A percentile compares a stretch with the other conserved stretches of the same genome.
Evolutionary conservation across 2,113 vertebrate species (phyloP).

Genomic region (Puma concolor): DNA sequence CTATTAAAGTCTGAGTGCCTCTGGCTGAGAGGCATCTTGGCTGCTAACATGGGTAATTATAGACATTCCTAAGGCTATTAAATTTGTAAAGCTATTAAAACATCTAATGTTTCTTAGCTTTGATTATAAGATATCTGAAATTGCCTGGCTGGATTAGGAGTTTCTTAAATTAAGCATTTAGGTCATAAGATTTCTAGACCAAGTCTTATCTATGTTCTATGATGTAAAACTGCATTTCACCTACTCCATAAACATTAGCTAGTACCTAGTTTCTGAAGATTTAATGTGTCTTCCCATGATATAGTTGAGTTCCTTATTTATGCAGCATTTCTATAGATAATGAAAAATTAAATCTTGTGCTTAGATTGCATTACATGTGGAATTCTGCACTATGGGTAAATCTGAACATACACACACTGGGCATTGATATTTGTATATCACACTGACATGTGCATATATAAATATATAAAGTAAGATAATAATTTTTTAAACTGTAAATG

Average conservation of each 20-base stretch:
- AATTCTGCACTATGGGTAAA: slow-evolving; percentile 2
- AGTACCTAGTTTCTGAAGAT: slow-evolving; percentile 46
- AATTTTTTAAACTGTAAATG: background rate
- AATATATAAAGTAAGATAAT: background rate
- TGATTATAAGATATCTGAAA: slow-evolving; percentile 74
- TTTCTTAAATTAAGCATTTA: slow-evolving; percentile 70
- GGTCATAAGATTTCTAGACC: slow-evolving; percentile 60
- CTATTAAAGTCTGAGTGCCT: slow-evolving; percentile 78
- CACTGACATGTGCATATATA: background rate
- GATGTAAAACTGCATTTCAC: slow-evolving; percentile 48
- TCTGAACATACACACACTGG: background rate
- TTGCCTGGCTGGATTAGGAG: slow-evolving; percentile 53
- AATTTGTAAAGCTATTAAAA: slow-evolving; percentile 77
- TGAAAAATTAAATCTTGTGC: slow-evolving; percentile 26
- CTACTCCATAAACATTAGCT: slow-evolving; percentile 53
- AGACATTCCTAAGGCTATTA: slow-evolving; percentile 77
- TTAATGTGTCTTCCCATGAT: slow-evolving; percentile 4
- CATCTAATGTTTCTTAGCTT: slow-evolving; percentile 77
- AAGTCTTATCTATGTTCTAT: slow-evolving; percentile 64
- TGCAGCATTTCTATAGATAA: slow-evolving; percentile 3
- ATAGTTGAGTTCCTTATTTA: slow-evolving; percentile 8
- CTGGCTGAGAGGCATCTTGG: slow-evolving; percentile 78
- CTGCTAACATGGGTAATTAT: slow-evolving; percentile 76
- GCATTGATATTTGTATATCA: background rate
- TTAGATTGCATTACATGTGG: background rate